phyloP scores from a whole-genome alignment of 2,797 vertebrate species.

The Notamacropus eugenii region DNA sequence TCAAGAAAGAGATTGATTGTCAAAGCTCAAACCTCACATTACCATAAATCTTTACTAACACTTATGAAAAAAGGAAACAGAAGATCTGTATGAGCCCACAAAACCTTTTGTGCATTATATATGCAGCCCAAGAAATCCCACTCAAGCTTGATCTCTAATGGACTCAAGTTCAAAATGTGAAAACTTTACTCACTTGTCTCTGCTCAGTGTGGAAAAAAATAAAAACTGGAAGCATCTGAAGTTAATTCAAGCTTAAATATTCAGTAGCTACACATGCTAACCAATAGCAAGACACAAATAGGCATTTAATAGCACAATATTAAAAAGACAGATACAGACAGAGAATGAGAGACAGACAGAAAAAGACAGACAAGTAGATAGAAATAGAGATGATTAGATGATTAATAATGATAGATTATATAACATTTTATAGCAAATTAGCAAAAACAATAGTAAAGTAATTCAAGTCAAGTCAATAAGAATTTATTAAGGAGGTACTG shows the following conservation, averaged over 20 bases:
- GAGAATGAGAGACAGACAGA: not conserved
- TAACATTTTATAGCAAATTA: not conserved
- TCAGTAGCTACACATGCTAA: not conserved
- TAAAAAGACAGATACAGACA: not conserved
- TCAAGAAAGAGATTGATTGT: not conserved
- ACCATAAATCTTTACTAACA: not conserved
- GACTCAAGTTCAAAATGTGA: not conserved
- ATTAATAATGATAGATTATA: not conserved
- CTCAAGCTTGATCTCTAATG: not conserved
- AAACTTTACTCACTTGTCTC: not conserved
- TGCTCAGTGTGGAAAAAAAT: not conserved
- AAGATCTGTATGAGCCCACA: not conserved
- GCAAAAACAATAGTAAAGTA: not conserved
- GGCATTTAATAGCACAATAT: not conserved
- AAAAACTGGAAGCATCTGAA: not conserved
- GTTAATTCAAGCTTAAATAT: not conserved
- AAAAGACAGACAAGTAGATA: not conserved
- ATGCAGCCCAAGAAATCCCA: not conserved
- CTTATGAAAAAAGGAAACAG: not conserved
- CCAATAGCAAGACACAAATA: not conserved
- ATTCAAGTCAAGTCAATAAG: not conserved
- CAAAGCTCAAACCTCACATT: not conserved
- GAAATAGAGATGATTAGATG: not conserved
- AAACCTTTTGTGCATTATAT: not conserved
- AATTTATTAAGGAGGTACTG: too few species aligned